Percentiles rank a stretch among this genome's conserved stretches.
These are phyloP conservation scores for Halichoerus grypus DNA, from an alignment of 2,113 vertebrate genomes.

Conservation along the genomic window DNA sequence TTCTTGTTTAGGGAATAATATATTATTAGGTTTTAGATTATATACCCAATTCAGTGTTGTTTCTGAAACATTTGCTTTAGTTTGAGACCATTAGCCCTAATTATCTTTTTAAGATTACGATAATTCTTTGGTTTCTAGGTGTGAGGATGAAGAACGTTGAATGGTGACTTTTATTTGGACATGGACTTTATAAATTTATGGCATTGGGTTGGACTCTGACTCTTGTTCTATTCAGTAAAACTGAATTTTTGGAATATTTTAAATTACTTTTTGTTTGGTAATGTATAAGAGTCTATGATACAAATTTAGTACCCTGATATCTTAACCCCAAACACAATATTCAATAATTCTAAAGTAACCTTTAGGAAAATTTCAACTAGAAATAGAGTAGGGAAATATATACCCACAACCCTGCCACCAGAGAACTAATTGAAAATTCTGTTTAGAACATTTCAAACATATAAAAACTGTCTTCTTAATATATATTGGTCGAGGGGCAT, in stretches of 20 bases:
- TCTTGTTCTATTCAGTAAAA: not conserved
- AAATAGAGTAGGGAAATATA: not conserved
- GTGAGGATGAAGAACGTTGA: not conserved
- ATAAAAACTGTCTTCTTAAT: not conserved
- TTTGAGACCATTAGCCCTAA: not conserved
- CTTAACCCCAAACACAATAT: not conserved
- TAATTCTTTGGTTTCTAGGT: not conserved
- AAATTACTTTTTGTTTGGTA: not conserved
- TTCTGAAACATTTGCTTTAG: not conserved
- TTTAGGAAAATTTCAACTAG: not conserved
- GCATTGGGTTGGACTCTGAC: not conserved
- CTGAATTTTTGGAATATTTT: not conserved
- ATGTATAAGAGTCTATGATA: not conserved
- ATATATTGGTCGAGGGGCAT: not conserved
- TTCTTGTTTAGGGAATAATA: not conserved
- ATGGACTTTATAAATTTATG: not conserved
- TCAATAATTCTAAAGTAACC: not conserved
- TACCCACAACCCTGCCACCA: not conserved
- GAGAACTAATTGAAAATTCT: not conserved
- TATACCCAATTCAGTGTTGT: not conserved
- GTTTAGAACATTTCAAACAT: not conserved
- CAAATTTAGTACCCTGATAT: not conserved
- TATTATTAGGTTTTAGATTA: not conserved
- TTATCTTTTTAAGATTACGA: not conserved
- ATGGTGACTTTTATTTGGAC: not conserved